A percentile compares a stretch with the other conserved stretches of the same genome.
These are phyloP conservation scores for Murina feae DNA, from an alignment of 2,113 vertebrate species.

Conservation along the genomic window DNA sequence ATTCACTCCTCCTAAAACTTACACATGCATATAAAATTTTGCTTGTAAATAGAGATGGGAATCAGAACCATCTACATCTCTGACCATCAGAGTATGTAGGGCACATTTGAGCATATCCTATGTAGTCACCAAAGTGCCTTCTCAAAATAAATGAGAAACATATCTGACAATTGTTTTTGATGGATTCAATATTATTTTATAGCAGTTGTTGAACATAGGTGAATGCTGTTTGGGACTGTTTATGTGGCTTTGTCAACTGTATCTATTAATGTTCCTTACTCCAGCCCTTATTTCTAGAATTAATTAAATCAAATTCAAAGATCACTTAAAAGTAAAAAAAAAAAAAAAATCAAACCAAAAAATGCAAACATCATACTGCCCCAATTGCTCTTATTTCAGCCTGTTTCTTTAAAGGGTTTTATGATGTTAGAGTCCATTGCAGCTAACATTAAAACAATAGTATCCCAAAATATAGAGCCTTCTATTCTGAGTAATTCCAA, in stretches of 20 bases:
- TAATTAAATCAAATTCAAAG: background rate
- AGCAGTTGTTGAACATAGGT: background rate
- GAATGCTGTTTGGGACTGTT: background rate
- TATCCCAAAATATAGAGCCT: background rate
- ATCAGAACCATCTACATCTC: background rate
- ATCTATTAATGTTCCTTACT: background rate
- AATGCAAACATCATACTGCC: background rate
- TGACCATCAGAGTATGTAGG: background rate
- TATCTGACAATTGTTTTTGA: background rate
- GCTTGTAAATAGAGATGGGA: background rate
- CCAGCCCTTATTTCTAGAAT: background rate
- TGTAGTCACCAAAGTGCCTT: background rate
- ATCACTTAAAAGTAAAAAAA: background rate
- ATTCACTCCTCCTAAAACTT: background rate
- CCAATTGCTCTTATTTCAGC: background rate
- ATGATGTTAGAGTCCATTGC: background rate
- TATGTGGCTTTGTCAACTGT: background rate
- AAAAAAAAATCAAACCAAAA: background rate
- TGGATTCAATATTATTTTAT: background rate
- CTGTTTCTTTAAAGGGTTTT: background rate
- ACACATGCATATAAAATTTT: background rate
- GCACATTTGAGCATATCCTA: background rate
- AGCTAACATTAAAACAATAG: background rate
- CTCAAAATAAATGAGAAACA: background rate
- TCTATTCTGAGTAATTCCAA: background rate